Conservation (phyloP, 2,888 invertebrate genomes). For the Sinhomidia bicolor region DNA sequence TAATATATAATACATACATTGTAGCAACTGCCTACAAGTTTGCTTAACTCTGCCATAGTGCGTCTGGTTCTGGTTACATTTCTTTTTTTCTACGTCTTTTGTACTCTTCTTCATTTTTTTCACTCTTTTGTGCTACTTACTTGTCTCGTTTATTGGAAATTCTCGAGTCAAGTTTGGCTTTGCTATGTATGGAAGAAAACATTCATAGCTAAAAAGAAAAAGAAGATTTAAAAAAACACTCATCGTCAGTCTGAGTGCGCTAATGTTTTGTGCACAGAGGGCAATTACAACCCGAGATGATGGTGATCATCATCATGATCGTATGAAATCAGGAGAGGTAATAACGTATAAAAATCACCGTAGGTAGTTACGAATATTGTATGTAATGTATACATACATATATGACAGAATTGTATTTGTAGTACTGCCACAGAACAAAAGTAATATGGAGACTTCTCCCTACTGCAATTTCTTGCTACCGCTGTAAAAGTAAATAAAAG, state of each 20-base stretch:
- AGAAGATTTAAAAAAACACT: neutral
- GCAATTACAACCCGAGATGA: constrained; percentile 21
- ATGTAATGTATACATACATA: no score
- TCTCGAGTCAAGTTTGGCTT: neutral
- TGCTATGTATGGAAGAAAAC: constrained; percentile 49
- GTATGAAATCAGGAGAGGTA: constrained; percentile 13
- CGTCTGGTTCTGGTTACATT: constrained; percentile 13
- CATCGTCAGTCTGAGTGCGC: neutral
- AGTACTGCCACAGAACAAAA: neutral
- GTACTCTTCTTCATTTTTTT: neutral
- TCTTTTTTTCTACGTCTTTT: constrained; percentile 1
- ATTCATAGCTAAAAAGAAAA: neutral
- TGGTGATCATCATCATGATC: neutral
- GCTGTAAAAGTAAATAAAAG: neutral
- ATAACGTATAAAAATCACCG: constrained; percentile 11
- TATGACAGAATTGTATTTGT: neutral
- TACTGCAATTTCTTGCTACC: neutral
- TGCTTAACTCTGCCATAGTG: constrained; percentile 1
- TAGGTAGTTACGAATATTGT: no score
- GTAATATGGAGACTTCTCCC: neutral
- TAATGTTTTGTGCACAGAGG: constrained; percentile 5
- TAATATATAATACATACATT: neutral
- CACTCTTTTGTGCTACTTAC: constrained; percentile 21
- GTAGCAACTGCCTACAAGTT: neutral
- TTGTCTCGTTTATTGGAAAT: constrained; percentile 20